Evolutionary conservation across 2,888 invertebrate genomes (phyloP).

Genomic region (Opisthograptis luteolata): DNA sequence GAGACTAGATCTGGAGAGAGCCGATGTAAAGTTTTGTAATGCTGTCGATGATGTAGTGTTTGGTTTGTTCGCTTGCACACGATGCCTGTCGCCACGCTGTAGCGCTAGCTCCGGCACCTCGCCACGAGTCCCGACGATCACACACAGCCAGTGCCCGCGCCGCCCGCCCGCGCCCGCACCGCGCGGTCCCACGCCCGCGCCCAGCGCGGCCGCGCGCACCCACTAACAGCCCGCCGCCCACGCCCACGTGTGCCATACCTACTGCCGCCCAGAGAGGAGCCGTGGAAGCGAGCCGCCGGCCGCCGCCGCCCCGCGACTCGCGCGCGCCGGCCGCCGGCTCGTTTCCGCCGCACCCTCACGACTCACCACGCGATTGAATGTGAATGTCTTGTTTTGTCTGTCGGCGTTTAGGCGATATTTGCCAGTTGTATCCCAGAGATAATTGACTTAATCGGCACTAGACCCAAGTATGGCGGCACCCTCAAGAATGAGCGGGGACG

Average conservation of each 20-base stretch:
- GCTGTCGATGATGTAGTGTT: conserved; percentile 85
- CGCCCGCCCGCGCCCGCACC: conserved; percentile 50
- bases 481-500: conserved; percentile 99
- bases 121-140: conserved; percentile 83
- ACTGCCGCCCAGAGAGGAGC: conserved; percentile 40
- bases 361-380: conserved; percentile 74
- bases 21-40: conserved; percentile 84
- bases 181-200: conserved; percentile 32
- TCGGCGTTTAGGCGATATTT: conserved; percentile 98
- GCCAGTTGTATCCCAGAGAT: conserved; percentile 99
- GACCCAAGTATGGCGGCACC: conserved; percentile 99
- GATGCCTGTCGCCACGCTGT: conserved; percentile 85
- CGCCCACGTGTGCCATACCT: conserved; percentile 35
- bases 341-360: conserved; percentile 48
- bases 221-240: conserved; percentile 18
- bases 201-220: conserved; percentile 19
- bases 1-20: conserved; percentile 84
- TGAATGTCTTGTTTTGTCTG: conserved; percentile 86
- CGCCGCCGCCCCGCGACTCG: conserved; percentile 42
- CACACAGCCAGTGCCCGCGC: conserved; percentile 82
- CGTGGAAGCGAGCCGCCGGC: conserved; percentile 41
- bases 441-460: conserved; percentile 99
- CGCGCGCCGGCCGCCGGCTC: conserved; percentile 51
- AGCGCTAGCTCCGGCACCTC: conserved; percentile 84
- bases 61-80: conserved; percentile 86